These are phyloP conservation scores for Caenorhabditis afra DNA, from an alignment of 2,888 invertebrate species.

Conservation along the genomic window DNA sequence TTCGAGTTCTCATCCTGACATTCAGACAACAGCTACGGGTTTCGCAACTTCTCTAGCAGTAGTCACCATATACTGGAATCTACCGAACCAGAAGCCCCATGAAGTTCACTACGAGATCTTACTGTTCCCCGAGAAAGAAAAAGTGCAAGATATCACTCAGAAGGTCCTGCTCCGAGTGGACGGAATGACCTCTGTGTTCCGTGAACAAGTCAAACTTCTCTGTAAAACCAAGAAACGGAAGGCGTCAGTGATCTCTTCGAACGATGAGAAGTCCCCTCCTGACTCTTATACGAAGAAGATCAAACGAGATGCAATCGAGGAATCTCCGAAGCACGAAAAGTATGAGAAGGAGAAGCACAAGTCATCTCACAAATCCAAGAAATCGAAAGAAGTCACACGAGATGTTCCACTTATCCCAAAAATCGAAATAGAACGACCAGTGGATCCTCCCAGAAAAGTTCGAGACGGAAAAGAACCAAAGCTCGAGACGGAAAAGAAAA, in stretches of 20 bases:
- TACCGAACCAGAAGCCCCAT: conserved; percentile 41
- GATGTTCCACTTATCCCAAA: neutral
- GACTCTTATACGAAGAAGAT: neutral
- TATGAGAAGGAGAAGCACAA: conserved; percentile 4
- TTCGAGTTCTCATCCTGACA: neutral
- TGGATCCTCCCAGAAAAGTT: neutral
- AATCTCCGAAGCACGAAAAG: neutral
- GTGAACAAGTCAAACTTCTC: conserved; percentile 27
- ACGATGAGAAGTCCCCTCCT: conserved; percentile 19
- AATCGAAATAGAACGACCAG: neutral
- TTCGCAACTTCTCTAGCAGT: conserved; percentile 47
- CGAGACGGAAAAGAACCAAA: no score
- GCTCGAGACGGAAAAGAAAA: conserved; percentile 6
- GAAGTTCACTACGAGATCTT: conserved; percentile 42
- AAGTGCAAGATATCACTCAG: conserved; percentile 24
- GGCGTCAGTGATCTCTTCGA: conserved; percentile 27
- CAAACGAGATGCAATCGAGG: neutral
- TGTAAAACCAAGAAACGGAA: conserved; percentile 30
- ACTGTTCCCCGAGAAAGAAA: conserved; percentile 15
- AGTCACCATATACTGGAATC: conserved; percentile 45
- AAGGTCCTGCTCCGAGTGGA: conserved; percentile 24
- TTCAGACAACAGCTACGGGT: conserved; percentile 50
- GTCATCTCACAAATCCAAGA: neutral
- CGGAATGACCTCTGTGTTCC: conserved; percentile 5
- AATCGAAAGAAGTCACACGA: conserved; percentile 1